These are phyloP conservation scores for Tretioscincus oriximinensis DNA, from an alignment of 2,113 vertebrate species.

Conservation along the genomic window DNA sequence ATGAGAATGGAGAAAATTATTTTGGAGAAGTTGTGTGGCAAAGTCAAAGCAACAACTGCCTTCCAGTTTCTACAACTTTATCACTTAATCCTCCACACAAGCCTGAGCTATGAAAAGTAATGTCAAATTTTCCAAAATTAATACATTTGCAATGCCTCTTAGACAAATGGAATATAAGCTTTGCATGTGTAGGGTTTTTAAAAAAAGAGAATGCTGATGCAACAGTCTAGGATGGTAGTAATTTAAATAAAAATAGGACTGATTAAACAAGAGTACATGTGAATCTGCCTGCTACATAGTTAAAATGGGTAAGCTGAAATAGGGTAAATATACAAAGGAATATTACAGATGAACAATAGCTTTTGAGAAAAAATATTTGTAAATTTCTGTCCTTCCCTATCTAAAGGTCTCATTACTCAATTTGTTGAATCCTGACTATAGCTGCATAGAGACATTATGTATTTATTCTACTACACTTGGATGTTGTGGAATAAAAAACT, in stretches of 20 bases:
- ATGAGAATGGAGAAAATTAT: slow-evolving; percentile 99
- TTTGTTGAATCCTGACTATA: not conserved
- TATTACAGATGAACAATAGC: not conserved
- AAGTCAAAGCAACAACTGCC: slow-evolving; percentile 87
- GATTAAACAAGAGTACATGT: not conserved
- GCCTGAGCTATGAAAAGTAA: slow-evolving; percentile 83
- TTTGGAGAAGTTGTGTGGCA: slow-evolving; percentile 90
- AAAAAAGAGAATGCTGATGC: not conserved
- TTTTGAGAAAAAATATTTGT: not conserved
- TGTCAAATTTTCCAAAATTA: slow-evolving; percentile 10
- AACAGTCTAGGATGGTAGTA: not conserved
- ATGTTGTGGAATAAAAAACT: too few species aligned
- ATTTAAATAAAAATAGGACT: not conserved
- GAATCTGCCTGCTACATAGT: not conserved
- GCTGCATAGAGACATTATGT: too few species aligned
- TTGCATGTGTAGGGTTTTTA: not conserved
- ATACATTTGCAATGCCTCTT: not conserved
- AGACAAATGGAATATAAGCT: too few species aligned
- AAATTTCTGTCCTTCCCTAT: too few species aligned
- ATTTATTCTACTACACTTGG: too few species aligned
- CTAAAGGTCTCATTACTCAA: too few species aligned
- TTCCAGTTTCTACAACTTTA: slow-evolving; percentile 88
- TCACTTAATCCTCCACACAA: slow-evolving; percentile 79
- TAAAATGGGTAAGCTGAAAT: not conserved
- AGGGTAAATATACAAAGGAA: not conserved